Percentiles rank a stretch among this genome's conserved stretches.
Conservation (phyloP, 2,797 vertebrate genomes). For the Ptychadena robeensis region DNA sequence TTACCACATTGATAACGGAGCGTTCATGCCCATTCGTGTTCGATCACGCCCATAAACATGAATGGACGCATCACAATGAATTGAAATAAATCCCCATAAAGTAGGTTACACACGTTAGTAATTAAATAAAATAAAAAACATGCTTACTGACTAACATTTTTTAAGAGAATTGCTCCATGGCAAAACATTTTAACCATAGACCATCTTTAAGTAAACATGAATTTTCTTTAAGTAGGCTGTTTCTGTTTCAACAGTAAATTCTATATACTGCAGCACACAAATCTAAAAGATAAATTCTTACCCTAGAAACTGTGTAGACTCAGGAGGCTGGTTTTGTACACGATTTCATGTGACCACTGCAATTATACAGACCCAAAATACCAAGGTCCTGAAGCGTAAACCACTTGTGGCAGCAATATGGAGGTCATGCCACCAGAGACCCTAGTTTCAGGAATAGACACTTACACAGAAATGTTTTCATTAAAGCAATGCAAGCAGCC, state of each 20-base stretch:
- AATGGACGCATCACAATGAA: too few species aligned
- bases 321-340: conserved; percentile 19
- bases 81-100: too few species aligned
- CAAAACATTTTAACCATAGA: background rate
- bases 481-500: background rate
- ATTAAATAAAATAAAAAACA: too few species aligned
- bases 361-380: conserved; percentile 34
- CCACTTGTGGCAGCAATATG: conserved; percentile 35
- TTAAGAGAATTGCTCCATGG: background rate
- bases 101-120: too few species aligned
- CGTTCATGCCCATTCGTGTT: too few species aligned
- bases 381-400: conserved; percentile 35
- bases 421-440: conserved; percentile 46
- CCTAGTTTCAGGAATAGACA: conserved; percentile 16
- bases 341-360: conserved; percentile 19
- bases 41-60: too few species aligned
- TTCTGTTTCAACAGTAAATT: background rate
- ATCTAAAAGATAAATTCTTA: background rate
- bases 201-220: background rate
- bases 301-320: conserved; percentile 5
- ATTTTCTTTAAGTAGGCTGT: background rate
- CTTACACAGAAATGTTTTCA: background rate
- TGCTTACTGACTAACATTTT: background rate
- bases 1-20: too few species aligned
- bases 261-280: background rate